Conservation (phyloP, 2,888 invertebrate genomes). For the Drosophila paranaensis region DNA sequence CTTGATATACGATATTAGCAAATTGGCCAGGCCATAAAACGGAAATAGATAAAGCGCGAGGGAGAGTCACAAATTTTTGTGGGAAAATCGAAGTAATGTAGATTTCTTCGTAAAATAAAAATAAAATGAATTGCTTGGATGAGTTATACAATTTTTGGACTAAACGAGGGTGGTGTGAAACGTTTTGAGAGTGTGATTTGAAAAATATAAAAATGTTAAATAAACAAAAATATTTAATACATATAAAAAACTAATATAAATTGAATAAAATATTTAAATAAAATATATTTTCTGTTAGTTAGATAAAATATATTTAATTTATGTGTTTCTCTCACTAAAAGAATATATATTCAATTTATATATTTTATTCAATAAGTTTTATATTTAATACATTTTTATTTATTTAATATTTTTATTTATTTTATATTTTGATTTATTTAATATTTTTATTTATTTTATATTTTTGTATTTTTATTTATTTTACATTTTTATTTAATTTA, state of each 20-base stretch:
- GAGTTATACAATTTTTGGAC: not conserved
- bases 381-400: no score
- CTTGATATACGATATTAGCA: slow-evolving; percentile 4
- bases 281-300: not conserved
- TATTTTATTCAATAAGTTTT: no score
- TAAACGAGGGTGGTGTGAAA: not conserved
- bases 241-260: not conserved
- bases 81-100: not conserved
- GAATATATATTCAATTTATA: no score
- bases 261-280: not conserved
- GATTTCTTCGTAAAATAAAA: not conserved
- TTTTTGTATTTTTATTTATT: no score
- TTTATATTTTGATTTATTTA: no score
- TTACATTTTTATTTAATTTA: no score
- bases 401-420: no score
- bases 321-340: no score
- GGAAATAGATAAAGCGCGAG: slow-evolving; percentile 16
- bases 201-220: not conserved
- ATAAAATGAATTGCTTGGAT: not conserved
- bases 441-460: no score
- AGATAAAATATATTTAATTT: no score
- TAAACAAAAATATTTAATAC: no score
- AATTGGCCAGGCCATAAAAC: slow-evolving; percentile 12
- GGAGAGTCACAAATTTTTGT: not conserved
- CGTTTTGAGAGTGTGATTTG: not conserved